Conservation (phyloP, 2,888 invertebrate genomes). For the Hipparchia semele region DNA sequence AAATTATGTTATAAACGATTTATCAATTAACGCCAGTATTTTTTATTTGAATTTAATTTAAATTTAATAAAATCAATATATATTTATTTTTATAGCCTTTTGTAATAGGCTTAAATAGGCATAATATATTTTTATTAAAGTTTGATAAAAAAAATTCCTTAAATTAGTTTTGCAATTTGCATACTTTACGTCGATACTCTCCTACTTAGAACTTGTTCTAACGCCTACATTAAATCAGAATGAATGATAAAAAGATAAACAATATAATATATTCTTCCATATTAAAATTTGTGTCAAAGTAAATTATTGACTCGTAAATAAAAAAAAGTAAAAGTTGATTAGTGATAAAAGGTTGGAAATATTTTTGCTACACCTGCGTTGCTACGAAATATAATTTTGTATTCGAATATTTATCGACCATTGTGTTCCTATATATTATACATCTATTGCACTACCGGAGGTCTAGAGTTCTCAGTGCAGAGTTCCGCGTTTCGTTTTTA, state of each 20-base stretch:
- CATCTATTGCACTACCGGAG: not conserved
- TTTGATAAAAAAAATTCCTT: not conserved
- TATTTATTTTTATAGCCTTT: too few species aligned
- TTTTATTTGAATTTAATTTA: not conserved
- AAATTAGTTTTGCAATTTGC: slow-evolving; percentile 5
- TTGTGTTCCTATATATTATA: not conserved
- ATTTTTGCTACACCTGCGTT: slow-evolving; percentile 17
- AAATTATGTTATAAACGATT: too few species aligned
- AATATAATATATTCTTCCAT: slow-evolving; percentile 31
- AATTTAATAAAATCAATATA: not conserved
- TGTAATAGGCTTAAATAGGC: not conserved
- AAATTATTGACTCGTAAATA: slow-evolving; percentile 39
- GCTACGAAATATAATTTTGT: slow-evolving; percentile 3
- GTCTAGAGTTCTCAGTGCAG: too few species aligned
- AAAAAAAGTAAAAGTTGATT: slow-evolving; percentile 41
- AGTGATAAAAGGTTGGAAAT: slow-evolving; percentile 33
- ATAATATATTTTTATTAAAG: not conserved
- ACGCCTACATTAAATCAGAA: slow-evolving; percentile 30
- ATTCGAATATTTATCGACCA: not conserved
- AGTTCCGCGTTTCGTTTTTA: too few species aligned
- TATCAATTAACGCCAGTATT: too few species aligned
- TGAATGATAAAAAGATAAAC: slow-evolving; percentile 37
- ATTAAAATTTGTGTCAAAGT: slow-evolving; percentile 40
- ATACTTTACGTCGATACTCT: slow-evolving; percentile 6
- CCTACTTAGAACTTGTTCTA: slow-evolving; percentile 19